These are phyloP conservation scores for Caenorhabditis afra DNA, from an alignment of 2,888 invertebrate genomes.

Conservation along the genomic window DNA sequence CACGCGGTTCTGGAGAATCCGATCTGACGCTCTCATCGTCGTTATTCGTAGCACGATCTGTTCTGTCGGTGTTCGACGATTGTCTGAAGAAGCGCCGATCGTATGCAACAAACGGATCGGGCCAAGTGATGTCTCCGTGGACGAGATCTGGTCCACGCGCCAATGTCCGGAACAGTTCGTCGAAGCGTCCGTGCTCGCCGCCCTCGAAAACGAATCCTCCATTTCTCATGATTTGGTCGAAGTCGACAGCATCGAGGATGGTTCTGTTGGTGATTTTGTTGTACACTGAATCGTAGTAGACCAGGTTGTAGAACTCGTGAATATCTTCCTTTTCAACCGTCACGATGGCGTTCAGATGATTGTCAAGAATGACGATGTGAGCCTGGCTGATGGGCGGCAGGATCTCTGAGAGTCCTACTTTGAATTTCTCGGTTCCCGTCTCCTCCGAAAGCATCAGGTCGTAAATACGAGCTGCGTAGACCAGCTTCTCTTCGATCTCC, in stretches of 20 bases:
- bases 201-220: too few relatives aligned
- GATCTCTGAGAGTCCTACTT: slow-evolving; percentile 12
- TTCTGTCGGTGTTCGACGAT: slow-evolving; percentile 8
- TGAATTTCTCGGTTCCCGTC: slow-evolving; percentile 23
- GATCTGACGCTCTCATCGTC: slow-evolving; percentile 30
- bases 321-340: slow-evolving; percentile 13
- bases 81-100: slow-evolving; percentile 2
- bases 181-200: slow-evolving; percentile 1
- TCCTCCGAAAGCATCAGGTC: slow-evolving; percentile 15
- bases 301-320: slow-evolving; percentile 25
- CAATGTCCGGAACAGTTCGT: slow-evolving; percentile 8
- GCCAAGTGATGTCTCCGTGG: slow-evolving; percentile 6
- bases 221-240: too few relatives aligned
- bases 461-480: slow-evolving; percentile 23
- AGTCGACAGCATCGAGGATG: neutral
- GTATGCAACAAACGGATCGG: neutral
- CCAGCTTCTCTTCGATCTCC: slow-evolving; percentile 1
- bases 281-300: slow-evolving; percentile 40
- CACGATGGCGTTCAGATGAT: slow-evolving; percentile 39
- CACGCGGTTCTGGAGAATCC: slow-evolving; percentile 19
- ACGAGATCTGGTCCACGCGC: neutral
- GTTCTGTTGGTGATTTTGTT: slow-evolving; percentile 17
- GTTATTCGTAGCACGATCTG: slow-evolving; percentile 39
- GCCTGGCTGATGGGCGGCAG: neutral
- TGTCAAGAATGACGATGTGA: slow-evolving; percentile 20